phyloP scores from a whole-genome alignment of 2,113 vertebrate species.

The Erythrocercus mccallii region DNA sequence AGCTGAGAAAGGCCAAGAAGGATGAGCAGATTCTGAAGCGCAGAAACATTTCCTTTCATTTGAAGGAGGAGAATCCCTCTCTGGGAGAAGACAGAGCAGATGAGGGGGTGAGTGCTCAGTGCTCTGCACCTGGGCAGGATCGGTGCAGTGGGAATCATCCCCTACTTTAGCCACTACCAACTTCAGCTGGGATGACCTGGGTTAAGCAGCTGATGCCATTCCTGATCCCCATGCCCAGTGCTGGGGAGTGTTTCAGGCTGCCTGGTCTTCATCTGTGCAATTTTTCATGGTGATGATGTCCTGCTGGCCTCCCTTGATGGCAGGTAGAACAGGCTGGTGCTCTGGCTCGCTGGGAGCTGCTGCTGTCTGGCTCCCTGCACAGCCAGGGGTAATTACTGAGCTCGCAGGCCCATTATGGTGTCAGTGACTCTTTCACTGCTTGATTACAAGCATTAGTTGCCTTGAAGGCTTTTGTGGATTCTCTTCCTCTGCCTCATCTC shows the following conservation, averaged over 20 bases:
- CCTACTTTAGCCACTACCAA: too few relatives aligned
- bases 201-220: neutral
- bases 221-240: rapidly evolving
- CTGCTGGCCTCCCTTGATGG: neutral
- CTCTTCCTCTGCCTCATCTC: constrained; percentile 27
- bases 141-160: too few relatives aligned
- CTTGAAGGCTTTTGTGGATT: constrained; percentile 41
- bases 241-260: neutral
- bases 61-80: constrained; percentile 43
- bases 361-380: constrained; percentile 12
- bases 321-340: constrained; percentile 34
- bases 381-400: constrained; percentile 2
- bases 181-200: neutral
- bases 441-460: constrained; percentile 36
- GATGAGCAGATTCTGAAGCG: constrained; percentile 85
- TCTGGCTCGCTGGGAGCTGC: neutral
- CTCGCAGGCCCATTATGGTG: neutral
- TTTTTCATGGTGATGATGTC: neutral
- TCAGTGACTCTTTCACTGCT: neutral
- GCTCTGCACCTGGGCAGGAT: neutral
- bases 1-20: constrained; percentile 86
- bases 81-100: neutral
- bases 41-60: constrained; percentile 69
- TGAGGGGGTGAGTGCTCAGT: neutral
- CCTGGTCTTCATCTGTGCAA: neutral